Percentiles rank a stretch among this genome's conserved stretches.
These are phyloP conservation scores for Sciurus vulgaris DNA, from an alignment of 2,797 vertebrate species.

Conservation along the genomic window DNA sequence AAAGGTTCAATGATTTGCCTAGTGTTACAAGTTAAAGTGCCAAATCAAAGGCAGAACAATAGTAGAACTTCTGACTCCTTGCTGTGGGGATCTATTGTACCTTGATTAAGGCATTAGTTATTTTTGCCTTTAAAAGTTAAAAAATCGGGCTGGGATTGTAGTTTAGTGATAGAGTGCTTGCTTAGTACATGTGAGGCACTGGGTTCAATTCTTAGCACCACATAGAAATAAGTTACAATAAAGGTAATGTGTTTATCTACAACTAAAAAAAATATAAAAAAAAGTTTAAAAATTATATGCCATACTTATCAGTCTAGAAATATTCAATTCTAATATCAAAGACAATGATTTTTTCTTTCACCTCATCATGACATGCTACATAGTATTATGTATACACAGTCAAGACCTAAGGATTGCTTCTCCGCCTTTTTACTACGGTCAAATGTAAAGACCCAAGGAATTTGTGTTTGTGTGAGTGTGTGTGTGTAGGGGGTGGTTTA, in stretches of 20 bases:
- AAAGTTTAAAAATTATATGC: neutral
- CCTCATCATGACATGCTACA: neutral
- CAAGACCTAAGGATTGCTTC: neutral
- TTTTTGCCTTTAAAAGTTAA: neutral
- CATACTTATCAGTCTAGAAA: constrained; percentile 26
- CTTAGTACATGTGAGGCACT: no score
- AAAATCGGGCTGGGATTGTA: neutral
- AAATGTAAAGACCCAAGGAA: neutral
- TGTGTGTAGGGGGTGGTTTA: no score
- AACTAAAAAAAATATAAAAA: no score
- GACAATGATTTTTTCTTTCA: neutral
- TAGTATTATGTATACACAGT: no score
- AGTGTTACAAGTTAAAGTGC: neutral
- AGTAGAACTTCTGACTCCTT: neutral
- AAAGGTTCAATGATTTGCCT: neutral
- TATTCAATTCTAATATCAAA: neutral
- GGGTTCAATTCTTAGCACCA: no score
- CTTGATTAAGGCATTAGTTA: neutral
- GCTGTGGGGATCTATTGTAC: neutral
- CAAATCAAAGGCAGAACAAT: neutral
- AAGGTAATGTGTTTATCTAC: no score
- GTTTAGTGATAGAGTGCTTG: no score
- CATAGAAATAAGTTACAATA: no score
- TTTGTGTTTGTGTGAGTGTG: no score
- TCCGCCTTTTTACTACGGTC: no score